Evolutionary conservation across 2,888 invertebrate genomes (phyloP), one percentile per base, ranked within the genome.

Genomic region (Habrosyne pyritoides): DNA sequence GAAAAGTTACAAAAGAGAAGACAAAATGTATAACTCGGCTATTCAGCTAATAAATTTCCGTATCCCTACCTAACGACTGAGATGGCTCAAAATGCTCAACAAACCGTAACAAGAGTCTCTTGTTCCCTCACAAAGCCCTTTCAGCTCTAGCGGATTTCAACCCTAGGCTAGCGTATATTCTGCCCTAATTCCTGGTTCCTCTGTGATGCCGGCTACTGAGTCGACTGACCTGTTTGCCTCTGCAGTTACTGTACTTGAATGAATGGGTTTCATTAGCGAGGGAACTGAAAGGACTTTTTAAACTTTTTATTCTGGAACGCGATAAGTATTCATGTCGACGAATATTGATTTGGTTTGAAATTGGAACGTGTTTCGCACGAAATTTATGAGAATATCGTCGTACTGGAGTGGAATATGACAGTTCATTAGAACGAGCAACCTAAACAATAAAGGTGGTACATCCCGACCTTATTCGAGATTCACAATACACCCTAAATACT

Each of bases 151-250:
- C 80, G 81, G 75, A 66, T 75, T 22, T 69, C 69, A 73, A 71
- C 80, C 81, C 74, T 69, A 67, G 66, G 60, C 66, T 71, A 74
- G 77, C 77, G 79, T 84, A 81, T 82, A 81, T 79, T 79, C 77
- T 83, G 87, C 81, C 85, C 88, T 74, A 86, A 84, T 87, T 87
- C 81, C 81, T 75, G 73, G 69, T 73, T 69, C 69, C 66, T 69
- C 73, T 72, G 61, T 72, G 74, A 70, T 79, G 79, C 73, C 66
- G 61, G 64, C 72, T 69, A 66, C 63, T 66, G 63, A 64, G 56
- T 64, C 69, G 63, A 60, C 72, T 83, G 82, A 81, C 79, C 80
- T 75, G 78, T 70, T 82, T 82, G 73, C 71, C 64, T 59, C 61
- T 73, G 71, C 73, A 71, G 60, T 61, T 68, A 64, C 61, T 66